Evolutionary conservation across 2,113 vertebrate species (phyloP).

Genomic region (Antechinus flavipes): DNA sequence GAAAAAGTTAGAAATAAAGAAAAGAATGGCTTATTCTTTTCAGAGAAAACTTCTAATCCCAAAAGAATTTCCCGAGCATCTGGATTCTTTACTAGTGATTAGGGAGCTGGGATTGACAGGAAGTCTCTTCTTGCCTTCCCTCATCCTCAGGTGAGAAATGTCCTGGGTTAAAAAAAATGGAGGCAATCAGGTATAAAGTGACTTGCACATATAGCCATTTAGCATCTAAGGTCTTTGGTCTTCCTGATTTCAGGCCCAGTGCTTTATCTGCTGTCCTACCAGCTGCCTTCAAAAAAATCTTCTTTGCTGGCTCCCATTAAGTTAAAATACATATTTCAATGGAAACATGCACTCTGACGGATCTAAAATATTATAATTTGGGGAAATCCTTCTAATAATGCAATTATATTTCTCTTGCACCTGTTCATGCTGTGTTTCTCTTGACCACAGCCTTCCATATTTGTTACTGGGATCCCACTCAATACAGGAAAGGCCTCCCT

Average conservation of each 20-base stretch:
- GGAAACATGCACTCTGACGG: background rate
- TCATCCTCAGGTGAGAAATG: background rate
- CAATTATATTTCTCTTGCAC: background rate
- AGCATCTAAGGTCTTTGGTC: background rate
- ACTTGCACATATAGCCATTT: background rate
- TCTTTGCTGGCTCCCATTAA: background rate
- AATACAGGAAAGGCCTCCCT: background rate
- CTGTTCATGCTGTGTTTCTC: background rate
- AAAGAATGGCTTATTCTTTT: background rate
- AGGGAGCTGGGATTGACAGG: background rate
- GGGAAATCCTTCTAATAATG: background rate
- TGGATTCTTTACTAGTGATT: background rate
- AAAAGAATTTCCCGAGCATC: background rate
- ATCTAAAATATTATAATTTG: background rate
- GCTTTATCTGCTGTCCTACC: background rate
- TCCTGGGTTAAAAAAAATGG: background rate
- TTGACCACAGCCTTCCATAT: background rate
- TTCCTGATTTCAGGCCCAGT: background rate
- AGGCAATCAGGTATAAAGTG: background rate
- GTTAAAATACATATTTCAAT: background rate
- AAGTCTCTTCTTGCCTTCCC: background rate
- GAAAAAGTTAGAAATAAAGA: background rate
- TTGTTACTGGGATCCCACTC: background rate
- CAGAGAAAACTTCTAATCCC: background rate
- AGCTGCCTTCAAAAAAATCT: background rate